phyloP scores from a whole-genome alignment of 1,140 invertebrate genomes.

The Dryas iulia region DNA sequence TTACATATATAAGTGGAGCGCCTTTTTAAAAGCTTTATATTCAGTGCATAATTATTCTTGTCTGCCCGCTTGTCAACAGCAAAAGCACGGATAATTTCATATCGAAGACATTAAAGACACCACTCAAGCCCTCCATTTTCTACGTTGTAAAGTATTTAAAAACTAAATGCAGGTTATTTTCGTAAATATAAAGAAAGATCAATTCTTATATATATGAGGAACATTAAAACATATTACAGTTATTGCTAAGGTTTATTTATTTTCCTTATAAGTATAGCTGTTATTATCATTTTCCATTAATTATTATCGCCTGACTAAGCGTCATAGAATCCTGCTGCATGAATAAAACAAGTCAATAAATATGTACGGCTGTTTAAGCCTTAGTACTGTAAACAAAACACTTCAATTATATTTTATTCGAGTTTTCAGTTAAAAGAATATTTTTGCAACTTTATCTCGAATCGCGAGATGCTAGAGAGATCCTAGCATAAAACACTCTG shows the following conservation, averaged over 20 bases:
- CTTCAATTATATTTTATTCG: not conserved
- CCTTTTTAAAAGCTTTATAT: not conserved
- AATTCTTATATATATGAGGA: not conserved
- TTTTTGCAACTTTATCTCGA: too few species aligned
- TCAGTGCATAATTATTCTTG: not conserved
- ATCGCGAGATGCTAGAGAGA: too few species aligned
- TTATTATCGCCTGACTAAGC: conserved; percentile 13
- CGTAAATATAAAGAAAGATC: not conserved
- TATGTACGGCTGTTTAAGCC: not conserved
- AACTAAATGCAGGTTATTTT: not conserved
- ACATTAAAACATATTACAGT: not conserved
- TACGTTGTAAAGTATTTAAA: not conserved
- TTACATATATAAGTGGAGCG: not conserved
- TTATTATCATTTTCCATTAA: conserved; percentile 12
- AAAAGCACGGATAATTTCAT: not conserved
- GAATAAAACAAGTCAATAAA: conserved; percentile 14
- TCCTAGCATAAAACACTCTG: too few species aligned
- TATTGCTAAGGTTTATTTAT: conserved; percentile 3
- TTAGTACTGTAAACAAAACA: not conserved
- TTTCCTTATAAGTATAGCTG: conserved; percentile 4
- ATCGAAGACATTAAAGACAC: not conserved
- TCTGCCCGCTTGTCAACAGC: not conserved
- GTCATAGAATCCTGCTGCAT: not conserved
- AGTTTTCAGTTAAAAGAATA: too few species aligned
- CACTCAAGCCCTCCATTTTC: not conserved